Evolutionary conservation across 2,113 vertebrate genomes (phyloP), one percentile per base, ranked within the genome.

Genomic region (Cisticola juncidis): DNA sequence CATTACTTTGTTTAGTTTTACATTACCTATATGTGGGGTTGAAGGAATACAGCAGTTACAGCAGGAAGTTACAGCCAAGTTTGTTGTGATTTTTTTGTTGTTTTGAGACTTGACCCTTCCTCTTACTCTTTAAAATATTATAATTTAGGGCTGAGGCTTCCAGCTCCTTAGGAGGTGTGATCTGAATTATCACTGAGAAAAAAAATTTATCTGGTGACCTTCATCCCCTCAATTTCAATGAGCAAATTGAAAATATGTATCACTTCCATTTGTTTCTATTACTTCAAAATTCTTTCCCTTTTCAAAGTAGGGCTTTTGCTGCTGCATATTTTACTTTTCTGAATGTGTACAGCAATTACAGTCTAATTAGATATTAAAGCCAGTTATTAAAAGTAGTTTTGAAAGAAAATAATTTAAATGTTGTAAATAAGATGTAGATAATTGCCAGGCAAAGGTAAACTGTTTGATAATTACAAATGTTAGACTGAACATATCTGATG

Each of bases 211-310:
- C 33, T 81, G 28, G 14, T 92, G 82, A 94, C 87, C 78, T 96
- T 94, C 21, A 28, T 95, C 79, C 58, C 84, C 93, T 94, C 95
- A 54, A 93, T 93, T 93, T 81, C 61, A 83, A 81, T 80, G 85
- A 97, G 66, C 22, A 94, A 94, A 97, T 96, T 93, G 88, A 96
- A 97, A 86, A 84, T 80, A 94, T 86, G 62, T 86, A 94, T 81
- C 50, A 86, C 18, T 92, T 95, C 73, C 92, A 65, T 97, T 96
- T 97, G 64, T 90, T 95, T 82, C 87, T 93, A 83, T 92, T 92
- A 65, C 57, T 96, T 95, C 48, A 97, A 91, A 96, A 96, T 76
- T 94, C 48, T 26, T 57, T 31, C 31, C 9, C 7, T 91, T 96
- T 95, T 92, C 81, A 96, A 97, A 44, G 71, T 84, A 95, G 21